Conservation (phyloP, 1,140 invertebrate species). For the Bombus superbus region DNA sequence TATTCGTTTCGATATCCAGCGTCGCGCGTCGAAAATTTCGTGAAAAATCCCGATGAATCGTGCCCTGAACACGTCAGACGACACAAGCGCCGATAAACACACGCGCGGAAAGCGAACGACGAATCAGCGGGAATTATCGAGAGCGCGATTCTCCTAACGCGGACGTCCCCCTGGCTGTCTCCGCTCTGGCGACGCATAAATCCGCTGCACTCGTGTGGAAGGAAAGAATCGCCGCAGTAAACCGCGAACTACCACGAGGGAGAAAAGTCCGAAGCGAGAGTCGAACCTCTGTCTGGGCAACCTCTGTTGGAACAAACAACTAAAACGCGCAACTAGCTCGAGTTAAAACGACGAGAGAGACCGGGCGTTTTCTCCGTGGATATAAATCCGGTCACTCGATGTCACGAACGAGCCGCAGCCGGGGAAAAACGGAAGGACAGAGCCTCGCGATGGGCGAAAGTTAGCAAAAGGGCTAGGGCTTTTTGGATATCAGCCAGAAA, state of each 20-base stretch:
- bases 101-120: not conserved
- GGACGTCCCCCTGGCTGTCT: not conserved
- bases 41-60: not conserved
- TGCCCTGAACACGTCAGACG: not conserved
- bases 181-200: constrained; percentile 19
- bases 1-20: not conserved
- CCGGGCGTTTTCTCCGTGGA: constrained; percentile 36
- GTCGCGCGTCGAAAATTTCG: not conserved
- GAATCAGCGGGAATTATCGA: constrained; percentile 11
- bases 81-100: not conserved
- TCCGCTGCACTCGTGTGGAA: constrained; percentile 28
- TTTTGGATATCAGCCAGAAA: constrained; percentile 55
- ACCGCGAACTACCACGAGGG: not conserved
- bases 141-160: not conserved
- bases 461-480: constrained; percentile 41
- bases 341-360: not conserved
- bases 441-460: constrained; percentile 11
- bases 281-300: constrained; percentile 25
- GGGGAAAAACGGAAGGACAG: not conserved
- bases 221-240: constrained; percentile 42
- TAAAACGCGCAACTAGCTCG: constrained; percentile 18
- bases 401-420: constrained; percentile 35
- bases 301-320: constrained; percentile 45
- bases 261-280: constrained; percentile 13
- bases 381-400: constrained; percentile 56